phyloP scores from a whole-genome alignment of 1,140 invertebrate species.

The Musca vetustissima region DNA sequence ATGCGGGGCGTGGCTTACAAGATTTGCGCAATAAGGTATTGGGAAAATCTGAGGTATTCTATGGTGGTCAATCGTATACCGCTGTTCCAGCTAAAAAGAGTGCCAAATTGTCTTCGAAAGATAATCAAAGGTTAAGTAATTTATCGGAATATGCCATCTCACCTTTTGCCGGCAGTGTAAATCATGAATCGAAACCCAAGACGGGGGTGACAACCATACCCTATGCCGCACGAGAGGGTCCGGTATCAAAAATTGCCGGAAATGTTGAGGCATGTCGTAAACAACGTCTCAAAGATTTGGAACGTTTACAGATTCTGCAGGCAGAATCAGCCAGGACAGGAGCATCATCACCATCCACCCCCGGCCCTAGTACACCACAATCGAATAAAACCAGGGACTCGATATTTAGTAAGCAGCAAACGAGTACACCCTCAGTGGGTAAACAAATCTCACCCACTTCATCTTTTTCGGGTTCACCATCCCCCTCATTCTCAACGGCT shows the following conservation, averaged over 20 bases:
- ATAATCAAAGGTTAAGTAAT: slow-evolving; percentile 56
- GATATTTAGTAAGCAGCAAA: not conserved
- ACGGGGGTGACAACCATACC: slow-evolving; percentile 30
- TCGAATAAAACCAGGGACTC: slow-evolving; percentile 34
- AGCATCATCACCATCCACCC: not conserved
- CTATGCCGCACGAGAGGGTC: slow-evolving; percentile 43
- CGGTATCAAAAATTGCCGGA: slow-evolving; percentile 50
- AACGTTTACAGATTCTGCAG: slow-evolving; percentile 62
- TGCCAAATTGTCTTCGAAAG: slow-evolving; percentile 59
- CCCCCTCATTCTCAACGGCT: slow-evolving; percentile 30
- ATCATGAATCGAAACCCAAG: slow-evolving; percentile 41
- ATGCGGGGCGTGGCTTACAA: slow-evolving; percentile 63
- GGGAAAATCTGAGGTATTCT: slow-evolving; percentile 72
- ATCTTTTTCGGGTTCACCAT: not conserved
- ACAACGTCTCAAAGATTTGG: slow-evolving; percentile 63
- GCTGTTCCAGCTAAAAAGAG: slow-evolving; percentile 63
- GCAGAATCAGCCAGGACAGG: slow-evolving; percentile 39
- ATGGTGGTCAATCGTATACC: slow-evolving; percentile 65
- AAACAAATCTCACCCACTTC: slow-evolving; percentile 1
- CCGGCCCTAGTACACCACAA: slow-evolving; percentile 28
- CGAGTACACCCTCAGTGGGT: not conserved
- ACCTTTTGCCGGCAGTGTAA: slow-evolving; percentile 38
- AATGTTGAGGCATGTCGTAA: slow-evolving; percentile 62
- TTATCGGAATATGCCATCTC: slow-evolving; percentile 48
- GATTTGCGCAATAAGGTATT: slow-evolving; percentile 70